Base-by-base conservation (phyloP, 2,113 vertebrate species). In the Onychostruthus taczanowskii region DNA sequence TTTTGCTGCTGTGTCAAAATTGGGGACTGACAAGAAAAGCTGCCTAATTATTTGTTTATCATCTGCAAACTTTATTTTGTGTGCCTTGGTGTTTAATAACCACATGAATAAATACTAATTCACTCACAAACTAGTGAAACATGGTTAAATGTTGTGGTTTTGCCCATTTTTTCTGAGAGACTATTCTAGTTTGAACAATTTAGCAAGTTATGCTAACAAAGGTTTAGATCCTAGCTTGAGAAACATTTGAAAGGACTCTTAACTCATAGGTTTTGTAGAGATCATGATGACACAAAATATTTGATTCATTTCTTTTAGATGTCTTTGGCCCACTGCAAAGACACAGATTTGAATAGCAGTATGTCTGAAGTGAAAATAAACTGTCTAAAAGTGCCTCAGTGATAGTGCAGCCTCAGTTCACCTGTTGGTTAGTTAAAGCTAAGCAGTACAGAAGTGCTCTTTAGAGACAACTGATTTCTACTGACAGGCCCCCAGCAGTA, bases 321-420 rank as follows among this genome's bases (percentile, higher is more conserved):
- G 10, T 19, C n/a, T 56, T 83, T 5, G 1, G 17, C 16, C 27
- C 0, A 0, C n/a, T 58, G 50, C 16, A 73, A 85, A 63, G 67
- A 80, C 21, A 68, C 5, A 66, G 15, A 69, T 73, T 58, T 59
- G 64, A 91, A 64, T 0, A 55, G 46, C 43, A 33, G 8, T 10
- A 73, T 8, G 9, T 39, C 46, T 66, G 31, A 33, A 83, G 19
- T 64, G 28, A 87, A 79, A 49, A 77, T 13, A 59, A 91, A 44
- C 37, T 39, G 39, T 8, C 43, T 72, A 4, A 2, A 76, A 90
- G 23, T 18, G 31, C 12, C 22, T 68, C 43, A 63, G 13, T 53
- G 49, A 69, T 21, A 49, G 7, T 61, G 26, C 6, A 83, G 50
- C 26, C 50, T 62, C 30, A 31, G n/a, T 67, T 74, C 39, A 83